A percentile compares a stretch with the other conserved stretches of the same genome.
Evolutionary conservation across 2,797 vertebrate species (phyloP).

Genomic region (Sebastes hubbsi): DNA sequence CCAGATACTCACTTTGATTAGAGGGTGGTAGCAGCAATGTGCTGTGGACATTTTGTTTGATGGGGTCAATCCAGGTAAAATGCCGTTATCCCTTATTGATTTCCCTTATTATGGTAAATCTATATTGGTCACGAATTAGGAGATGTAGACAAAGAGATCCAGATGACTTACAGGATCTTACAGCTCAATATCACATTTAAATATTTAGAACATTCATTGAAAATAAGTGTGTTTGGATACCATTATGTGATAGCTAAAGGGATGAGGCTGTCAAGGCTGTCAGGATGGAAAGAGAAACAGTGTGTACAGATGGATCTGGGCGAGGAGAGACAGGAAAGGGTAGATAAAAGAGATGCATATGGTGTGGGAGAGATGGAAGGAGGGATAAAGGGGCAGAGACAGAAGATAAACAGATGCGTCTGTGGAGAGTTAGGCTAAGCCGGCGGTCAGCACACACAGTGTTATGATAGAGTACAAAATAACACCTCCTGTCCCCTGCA

Average conservation of each 20-base stretch:
- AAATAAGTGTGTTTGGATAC: neutral
- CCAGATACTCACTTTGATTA: slow-evolving; percentile 37
- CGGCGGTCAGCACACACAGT: slow-evolving; percentile 43
- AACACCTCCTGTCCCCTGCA: slow-evolving; percentile 60
- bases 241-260: neutral
- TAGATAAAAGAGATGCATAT: slow-evolving; percentile 43
- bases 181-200: neutral
- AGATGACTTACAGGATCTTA: neutral
- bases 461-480: slow-evolving; percentile 73
- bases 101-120: slow-evolving; percentile 6
- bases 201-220: neutral
- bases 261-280: neutral
- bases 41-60: slow-evolving; percentile 3
- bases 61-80: slow-evolving; percentile 2
- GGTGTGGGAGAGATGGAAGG: slow-evolving; percentile 8
- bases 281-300: neutral
- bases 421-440: slow-evolving; percentile 53
- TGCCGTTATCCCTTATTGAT: slow-evolving; percentile 18
- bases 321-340: neutral
- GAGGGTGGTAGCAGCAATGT: neutral
- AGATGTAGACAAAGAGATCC: neutral
- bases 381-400: slow-evolving; percentile 40
- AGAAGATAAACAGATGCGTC: slow-evolving; percentile 61
- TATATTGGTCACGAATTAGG: neutral
- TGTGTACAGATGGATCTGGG: slow-evolving; percentile 15